A percentile compares a stretch with the other conserved stretches of the same genome.
Conservation (phyloP, 2,113 vertebrate genomes). For the Rhinoptilus africanus region DNA sequence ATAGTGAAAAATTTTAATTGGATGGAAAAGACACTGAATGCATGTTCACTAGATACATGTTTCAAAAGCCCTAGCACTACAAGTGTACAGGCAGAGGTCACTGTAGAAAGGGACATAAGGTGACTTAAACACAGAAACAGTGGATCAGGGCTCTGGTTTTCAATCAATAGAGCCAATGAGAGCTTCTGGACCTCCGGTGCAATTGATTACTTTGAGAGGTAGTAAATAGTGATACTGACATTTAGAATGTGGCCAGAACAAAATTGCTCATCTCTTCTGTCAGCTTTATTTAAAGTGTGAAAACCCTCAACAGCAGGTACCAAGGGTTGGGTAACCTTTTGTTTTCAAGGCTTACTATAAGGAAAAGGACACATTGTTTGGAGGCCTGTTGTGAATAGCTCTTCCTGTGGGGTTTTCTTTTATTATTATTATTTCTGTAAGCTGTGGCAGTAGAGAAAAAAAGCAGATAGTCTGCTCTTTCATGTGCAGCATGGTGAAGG, state of each 20-base stretch:
- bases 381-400: background rate
- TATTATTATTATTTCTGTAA: background rate
- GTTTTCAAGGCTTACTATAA: background rate
- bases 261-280: background rate
- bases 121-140: background rate
- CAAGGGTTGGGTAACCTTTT: background rate
- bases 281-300: conserved; percentile 4
- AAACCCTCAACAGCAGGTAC: background rate
- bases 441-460: background rate
- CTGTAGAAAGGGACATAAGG: background rate
- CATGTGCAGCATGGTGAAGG: background rate
- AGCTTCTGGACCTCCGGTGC: background rate
- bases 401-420: background rate
- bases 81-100: background rate
- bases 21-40: conserved; percentile 38
- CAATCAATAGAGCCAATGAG: background rate
- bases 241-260: background rate
- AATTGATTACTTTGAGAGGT: background rate
- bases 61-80: background rate
- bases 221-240: conserved; percentile 1
- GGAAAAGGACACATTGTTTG: background rate
- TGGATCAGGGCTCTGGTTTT: background rate
- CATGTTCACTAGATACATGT: background rate
- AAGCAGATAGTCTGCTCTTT: background rate
- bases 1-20: conserved; percentile 76